Percentiles rank a stretch among this genome's conserved stretches.
Conservation (phyloP, 2,797 vertebrate genomes). For the Spondyliosoma cantharus region DNA sequence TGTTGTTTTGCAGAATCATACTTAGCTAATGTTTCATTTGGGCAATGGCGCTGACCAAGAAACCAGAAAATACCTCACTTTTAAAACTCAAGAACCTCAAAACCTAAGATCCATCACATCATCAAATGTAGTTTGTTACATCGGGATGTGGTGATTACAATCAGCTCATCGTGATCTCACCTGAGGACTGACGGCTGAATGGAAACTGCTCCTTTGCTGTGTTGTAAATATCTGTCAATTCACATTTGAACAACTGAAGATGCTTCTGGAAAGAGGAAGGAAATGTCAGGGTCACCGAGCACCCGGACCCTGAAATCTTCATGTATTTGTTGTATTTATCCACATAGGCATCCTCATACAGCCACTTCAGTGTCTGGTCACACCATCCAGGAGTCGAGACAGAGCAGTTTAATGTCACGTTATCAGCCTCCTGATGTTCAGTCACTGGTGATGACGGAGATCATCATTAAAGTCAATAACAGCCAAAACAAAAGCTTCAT, state of each 20-base stretch:
- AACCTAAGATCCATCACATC: not conserved
- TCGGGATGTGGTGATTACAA: no score
- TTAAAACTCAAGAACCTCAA: no score
- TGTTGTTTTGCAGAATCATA: no score
- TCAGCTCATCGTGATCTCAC: not conserved
- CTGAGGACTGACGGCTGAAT: not conserved
- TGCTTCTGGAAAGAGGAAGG: no score
- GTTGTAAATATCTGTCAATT: not conserved
- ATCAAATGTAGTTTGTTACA: no score
- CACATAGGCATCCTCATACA: rapidly evolving
- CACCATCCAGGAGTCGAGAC: rapidly evolving
- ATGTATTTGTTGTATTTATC: rapidly evolving
- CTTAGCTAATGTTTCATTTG: no score
- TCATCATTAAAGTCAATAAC: not conserved
- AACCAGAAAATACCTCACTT: no score
- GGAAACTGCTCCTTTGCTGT: not conserved
- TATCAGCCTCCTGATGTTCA: not conserved
- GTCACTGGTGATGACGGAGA: not conserved
- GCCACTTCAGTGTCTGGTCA: not conserved
- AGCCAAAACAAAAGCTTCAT: not conserved
- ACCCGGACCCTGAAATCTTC: not conserved
- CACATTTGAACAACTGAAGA: not conserved
- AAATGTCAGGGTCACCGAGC: not conserved
- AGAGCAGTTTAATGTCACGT: not conserved
- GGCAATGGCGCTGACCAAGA: no score